Base-by-base conservation (phyloP, 2,797 vertebrate species). In the Myotis planiceps region DNA sequence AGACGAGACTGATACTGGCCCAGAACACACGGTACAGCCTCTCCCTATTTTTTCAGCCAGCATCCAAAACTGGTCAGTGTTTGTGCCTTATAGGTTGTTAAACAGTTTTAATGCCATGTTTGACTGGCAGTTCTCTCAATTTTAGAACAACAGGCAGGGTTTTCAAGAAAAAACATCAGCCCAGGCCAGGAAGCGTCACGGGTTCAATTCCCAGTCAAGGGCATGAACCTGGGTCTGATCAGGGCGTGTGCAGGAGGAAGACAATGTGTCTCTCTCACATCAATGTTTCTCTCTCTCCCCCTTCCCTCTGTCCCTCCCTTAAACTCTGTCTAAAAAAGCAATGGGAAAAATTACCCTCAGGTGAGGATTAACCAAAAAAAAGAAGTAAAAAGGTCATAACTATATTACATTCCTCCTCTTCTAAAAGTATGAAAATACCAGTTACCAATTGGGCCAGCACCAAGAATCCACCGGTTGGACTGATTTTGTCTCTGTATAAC, bases 341-440 rank as follows among this genome's bases (percentile, higher is more conserved):
- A 60, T 60, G 58, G 27, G 58, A 2, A 13, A 13, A 29, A 14
- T 29, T 60, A 29, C 58, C 27, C 1, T 60, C 58, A 29, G 27
- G 58, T 29, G 25, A 29, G 12, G 58, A 60, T 60, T 60, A 60
- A 60, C 27, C 29, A 29, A 29, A 29, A 60, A 60, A 27, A 29
- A 60, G 5, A 58, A 58, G 25, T 5, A 60, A 87, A 83, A 51
- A 86, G 29, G 47, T 65, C 53, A 37, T 27, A 87, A 80, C 55
- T 79, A 55, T 69, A 92, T 86, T 66, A 25, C 2, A 89, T 75
- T 91, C 37, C 76, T 86, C 93, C 42, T 94, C 37, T 32, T 78
- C 49, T 74, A 9, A 90, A 89, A 78, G 6, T 63, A 75, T 49
- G 74, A 79, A 91, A 94, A 83, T 58, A 82, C 13, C 65, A 68